Conservation (phyloP, 2,113 vertebrate species). For the Petrocephalus microphthalmus region DNA sequence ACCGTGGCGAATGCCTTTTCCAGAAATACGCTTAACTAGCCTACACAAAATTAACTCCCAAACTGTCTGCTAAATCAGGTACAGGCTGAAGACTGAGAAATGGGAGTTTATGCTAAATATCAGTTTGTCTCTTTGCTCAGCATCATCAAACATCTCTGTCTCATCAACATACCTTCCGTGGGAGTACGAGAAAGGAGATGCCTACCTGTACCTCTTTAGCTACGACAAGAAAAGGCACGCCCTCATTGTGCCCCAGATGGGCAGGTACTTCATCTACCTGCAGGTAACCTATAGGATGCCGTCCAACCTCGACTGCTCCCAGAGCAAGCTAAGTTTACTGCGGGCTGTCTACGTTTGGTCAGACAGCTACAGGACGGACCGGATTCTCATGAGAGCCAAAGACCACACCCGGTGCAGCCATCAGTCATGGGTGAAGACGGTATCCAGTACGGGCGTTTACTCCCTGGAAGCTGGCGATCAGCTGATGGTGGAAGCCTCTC, state of each 20-base stretch:
- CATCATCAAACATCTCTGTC: accelerated
- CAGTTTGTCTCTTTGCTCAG: neutral
- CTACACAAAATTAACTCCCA: neutral
- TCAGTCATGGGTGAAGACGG: slow-evolving; percentile 22
- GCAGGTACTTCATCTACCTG: slow-evolving; percentile 49
- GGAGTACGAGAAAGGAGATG: accelerated
- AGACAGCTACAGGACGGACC: accelerated
- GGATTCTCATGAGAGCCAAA: neutral
- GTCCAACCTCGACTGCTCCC: accelerated
- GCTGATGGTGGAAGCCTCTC: neutral
- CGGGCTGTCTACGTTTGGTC: accelerated
- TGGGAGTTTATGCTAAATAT: neutral
- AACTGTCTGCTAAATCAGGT: neutral
- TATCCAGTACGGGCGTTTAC: slow-evolving; percentile 31
- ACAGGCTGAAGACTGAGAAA: neutral
- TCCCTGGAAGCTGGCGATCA: neutral
- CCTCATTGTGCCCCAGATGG: slow-evolving; percentile 33
- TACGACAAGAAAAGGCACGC: neutral
- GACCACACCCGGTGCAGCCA: slow-evolving; percentile 22
- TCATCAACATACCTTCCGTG: slow-evolving; percentile 22
- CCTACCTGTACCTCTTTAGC: slow-evolving; percentile 27
- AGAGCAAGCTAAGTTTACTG: neutral
- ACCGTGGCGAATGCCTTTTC: neutral
- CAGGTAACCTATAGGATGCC: slow-evolving; percentile 45
- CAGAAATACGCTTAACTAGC: neutral